phyloP scores from a whole-genome alignment of 1,140 invertebrate species.

The Leguminivora glycinivorella region DNA sequence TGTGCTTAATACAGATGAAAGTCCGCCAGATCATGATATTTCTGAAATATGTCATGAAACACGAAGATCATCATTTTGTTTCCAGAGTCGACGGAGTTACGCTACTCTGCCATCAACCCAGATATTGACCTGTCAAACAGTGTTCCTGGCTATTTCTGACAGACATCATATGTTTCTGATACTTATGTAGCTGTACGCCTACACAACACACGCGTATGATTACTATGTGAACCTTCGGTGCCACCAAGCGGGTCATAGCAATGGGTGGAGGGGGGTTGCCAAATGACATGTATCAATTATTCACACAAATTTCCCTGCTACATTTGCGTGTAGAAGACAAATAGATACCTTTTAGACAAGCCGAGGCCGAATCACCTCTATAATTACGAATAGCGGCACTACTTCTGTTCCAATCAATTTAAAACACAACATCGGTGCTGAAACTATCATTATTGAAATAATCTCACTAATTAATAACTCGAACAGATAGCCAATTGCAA shows the following conservation, averaged over 20 bases:
- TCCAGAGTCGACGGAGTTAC: too few relatives aligned
- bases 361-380: conserved; percentile 53
- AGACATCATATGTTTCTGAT: background rate
- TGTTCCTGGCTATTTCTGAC: background rate
- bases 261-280: conserved; percentile 62
- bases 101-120: too few relatives aligned
- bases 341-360: conserved; percentile 58
- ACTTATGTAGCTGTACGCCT: background rate
- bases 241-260: conserved; percentile 42
- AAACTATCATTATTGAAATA: conserved; percentile 19
- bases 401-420: conserved; percentile 38
- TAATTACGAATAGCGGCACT: conserved; percentile 48
- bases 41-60: too few relatives aligned
- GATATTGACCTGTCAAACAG: background rate
- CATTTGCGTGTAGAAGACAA: conserved; percentile 76
- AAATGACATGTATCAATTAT: conserved; percentile 78
- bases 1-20: too few relatives aligned
- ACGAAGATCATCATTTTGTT: too few relatives aligned
- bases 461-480: conserved; percentile 9
- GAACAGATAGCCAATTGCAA: background rate
- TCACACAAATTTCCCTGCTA: conserved; percentile 70
- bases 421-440: conserved; percentile 14
- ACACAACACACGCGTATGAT: conserved; percentile 15
- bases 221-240: conserved; percentile 46
- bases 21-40: too few relatives aligned